Evolutionary conservation across 2,888 invertebrate genomes (phyloP).

Genomic region (Disparrhopalites patrizii): DNA sequence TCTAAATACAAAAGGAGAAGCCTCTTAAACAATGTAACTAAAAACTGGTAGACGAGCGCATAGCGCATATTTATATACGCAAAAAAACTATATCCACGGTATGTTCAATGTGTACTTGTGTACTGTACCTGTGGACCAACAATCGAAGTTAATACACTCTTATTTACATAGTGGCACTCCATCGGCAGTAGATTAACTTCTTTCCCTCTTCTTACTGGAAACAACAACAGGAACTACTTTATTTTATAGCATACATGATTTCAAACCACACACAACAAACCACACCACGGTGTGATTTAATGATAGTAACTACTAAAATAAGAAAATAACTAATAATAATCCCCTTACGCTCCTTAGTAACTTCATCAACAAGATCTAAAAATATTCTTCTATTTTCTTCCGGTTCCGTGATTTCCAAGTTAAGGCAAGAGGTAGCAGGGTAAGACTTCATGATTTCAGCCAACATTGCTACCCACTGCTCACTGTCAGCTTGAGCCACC

Average conservation of each 20-base stretch:
- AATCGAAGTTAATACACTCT: conserved; percentile 81
- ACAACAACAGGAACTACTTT: too few species aligned
- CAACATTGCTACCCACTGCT: conserved; percentile 95
- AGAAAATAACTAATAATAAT: conserved; percentile 15
- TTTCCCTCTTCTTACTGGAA: conserved; percentile 68
- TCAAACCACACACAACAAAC: not conserved
- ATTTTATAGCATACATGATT: not conserved
- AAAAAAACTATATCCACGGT: too few species aligned
- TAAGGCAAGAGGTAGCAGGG: conserved; percentile 82
- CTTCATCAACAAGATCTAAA: conserved; percentile 79
- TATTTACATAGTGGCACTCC: conserved; percentile 94
- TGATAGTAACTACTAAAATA: not conserved
- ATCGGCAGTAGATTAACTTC: conserved; percentile 81
- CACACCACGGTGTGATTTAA: conserved; percentile 25
- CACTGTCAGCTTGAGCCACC: conserved; percentile 86
- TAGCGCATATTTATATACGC: too few species aligned
- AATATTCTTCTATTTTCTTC: conserved; percentile 87
- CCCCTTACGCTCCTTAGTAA: conserved; percentile 42
- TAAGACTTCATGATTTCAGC: conserved; percentile 92
- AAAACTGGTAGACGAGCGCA: too few species aligned
- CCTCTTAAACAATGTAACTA: too few species aligned
- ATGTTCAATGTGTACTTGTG: too few species aligned
- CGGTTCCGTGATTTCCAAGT: conserved; percentile 77
- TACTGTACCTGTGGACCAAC: conserved; percentile 58
- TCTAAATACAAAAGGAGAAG: too few species aligned